Evolutionary conservation across 2,113 vertebrate genomes (phyloP).

Genomic region (Emydocephalus ijimae): DNA sequence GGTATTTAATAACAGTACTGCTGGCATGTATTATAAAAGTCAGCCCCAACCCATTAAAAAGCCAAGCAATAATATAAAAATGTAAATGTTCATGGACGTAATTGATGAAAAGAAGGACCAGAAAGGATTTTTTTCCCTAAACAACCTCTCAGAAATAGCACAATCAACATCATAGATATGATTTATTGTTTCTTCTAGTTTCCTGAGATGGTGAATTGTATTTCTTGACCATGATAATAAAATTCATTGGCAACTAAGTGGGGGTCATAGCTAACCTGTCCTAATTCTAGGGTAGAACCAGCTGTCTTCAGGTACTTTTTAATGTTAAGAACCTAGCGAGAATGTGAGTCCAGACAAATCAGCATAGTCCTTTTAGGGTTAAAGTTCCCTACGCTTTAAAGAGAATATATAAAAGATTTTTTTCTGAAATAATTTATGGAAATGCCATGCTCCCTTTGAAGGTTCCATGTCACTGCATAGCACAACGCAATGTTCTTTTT

Average conservation of each 20-base stretch:
- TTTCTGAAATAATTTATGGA: conserved; percentile 81
- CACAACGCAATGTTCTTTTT: conserved; percentile 76
- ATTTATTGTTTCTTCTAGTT: background rate
- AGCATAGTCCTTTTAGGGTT: conserved; percentile 72
- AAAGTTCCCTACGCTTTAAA: conserved; percentile 75
- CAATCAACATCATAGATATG: background rate
- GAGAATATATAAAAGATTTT: conserved; percentile 78
- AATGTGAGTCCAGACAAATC: conserved; percentile 54
- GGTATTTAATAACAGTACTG: background rate
- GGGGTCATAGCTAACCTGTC: conserved; percentile 59
- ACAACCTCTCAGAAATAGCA: background rate
- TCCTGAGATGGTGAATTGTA: background rate
- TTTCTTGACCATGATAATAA: background rate
- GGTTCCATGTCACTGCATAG: conserved; percentile 78
- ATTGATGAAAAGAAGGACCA: background rate
- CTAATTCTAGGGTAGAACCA: conserved; percentile 52
- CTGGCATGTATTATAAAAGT: background rate
- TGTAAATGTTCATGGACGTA: background rate
- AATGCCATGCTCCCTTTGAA: conserved; percentile 78
- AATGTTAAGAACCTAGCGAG: conserved; percentile 36
- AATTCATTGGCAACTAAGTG: conserved; percentile 55
- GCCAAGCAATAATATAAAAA: background rate
- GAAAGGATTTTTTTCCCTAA: background rate
- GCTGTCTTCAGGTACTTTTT: conserved; percentile 37
- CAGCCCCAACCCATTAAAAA: background rate